Percentiles rank a stretch among this genome's conserved stretches.
These are phyloP conservation scores for Dipodomys merriami DNA, from an alignment of 2,113 vertebrate species.

Conservation along the genomic window DNA sequence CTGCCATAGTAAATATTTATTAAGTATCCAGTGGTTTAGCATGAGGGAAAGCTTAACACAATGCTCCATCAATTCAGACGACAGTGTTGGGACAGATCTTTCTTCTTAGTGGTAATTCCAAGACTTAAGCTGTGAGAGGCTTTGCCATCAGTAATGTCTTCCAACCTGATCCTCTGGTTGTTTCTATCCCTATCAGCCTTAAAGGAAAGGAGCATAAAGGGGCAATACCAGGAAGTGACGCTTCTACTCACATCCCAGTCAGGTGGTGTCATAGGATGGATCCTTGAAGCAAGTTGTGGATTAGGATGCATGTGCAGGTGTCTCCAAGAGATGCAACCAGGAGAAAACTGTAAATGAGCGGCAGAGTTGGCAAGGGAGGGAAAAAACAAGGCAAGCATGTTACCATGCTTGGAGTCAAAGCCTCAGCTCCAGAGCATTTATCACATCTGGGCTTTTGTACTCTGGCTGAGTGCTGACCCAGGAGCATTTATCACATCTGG, in stretches of 20 bases:
- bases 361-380: not conserved
- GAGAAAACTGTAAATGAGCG: not conserved
- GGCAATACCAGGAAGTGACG: not conserved
- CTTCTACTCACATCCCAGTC: not conserved
- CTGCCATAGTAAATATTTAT: not conserved
- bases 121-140: not conserved
- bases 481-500: not conserved
- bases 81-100: not conserved
- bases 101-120: not conserved
- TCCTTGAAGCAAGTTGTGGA: not conserved
- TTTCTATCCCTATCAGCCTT: not conserved
- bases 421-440: not conserved
- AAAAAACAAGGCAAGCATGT: not conserved
- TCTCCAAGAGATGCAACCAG: not conserved
- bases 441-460: not conserved
- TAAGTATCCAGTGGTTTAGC: not conserved
- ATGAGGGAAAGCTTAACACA: not conserved
- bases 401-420: not conserved
- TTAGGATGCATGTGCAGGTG: not conserved
- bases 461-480: not conserved
- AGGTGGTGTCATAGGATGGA: not conserved
- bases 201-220: not conserved
- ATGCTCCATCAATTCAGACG: not conserved
- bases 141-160: not conserved
- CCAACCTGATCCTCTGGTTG: not conserved